These are phyloP conservation scores for Polypterus bichir DNA, from an alignment of 2,113 vertebrate genomes.

Conservation along the genomic window DNA sequence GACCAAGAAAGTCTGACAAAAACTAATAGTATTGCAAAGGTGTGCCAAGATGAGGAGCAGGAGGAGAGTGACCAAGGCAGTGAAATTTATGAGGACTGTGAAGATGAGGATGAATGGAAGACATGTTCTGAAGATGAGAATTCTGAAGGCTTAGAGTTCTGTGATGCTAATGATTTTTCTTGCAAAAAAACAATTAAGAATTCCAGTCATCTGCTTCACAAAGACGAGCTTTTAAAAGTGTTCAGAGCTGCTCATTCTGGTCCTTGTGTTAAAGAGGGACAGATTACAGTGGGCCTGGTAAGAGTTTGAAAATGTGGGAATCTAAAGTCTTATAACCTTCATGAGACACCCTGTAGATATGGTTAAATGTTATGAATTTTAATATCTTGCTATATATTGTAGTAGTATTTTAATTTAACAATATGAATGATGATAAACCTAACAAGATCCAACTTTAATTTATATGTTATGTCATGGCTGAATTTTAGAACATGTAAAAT, in stretches of 20 bases:
- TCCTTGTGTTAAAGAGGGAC: conserved; percentile 54
- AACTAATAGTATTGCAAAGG: not conserved
- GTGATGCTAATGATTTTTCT: conserved; percentile 10
- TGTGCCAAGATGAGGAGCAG: conserved; percentile 3
- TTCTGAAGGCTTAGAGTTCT: conserved; percentile 4
- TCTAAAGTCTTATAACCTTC: too few relatives aligned
- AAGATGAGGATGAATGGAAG: conserved; percentile 68
- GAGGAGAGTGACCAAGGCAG: conserved; percentile 23
- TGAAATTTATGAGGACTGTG: conserved; percentile 52
- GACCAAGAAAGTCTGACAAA: not conserved
- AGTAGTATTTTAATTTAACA: too few relatives aligned
- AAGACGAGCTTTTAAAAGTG: conserved; percentile 66
- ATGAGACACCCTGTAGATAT: too few relatives aligned
- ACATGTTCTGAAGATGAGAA: conserved; percentile 73
- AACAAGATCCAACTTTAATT: too few relatives aligned
- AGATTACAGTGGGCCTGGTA: conserved; percentile 89
- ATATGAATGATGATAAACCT: too few relatives aligned
- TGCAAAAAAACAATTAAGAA: conserved; percentile 39
- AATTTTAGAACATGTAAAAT: too few relatives aligned
- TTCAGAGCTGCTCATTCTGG: conserved; percentile 61
- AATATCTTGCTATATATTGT: too few relatives aligned
- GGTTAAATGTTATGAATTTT: too few relatives aligned
- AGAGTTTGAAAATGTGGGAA: conserved; percentile 24
- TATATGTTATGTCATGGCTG: too few relatives aligned
- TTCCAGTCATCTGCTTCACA: conserved; percentile 68